phyloP scores from a whole-genome alignment of 2,113 vertebrate genomes.

The Glaucidium brasilianum region DNA sequence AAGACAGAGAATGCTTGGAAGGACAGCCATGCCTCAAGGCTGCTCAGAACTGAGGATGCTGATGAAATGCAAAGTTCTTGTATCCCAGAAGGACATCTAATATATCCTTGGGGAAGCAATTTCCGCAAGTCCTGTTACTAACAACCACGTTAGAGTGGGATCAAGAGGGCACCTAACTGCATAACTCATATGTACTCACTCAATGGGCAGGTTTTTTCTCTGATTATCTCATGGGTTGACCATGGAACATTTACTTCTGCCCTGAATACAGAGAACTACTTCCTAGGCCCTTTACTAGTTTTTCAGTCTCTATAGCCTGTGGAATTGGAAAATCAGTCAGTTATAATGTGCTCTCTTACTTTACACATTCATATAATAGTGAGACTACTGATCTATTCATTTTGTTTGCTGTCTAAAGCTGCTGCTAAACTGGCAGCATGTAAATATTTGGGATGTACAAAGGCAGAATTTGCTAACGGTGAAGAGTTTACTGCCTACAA shows the following conservation, averaged over 20 bases:
- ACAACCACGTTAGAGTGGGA: background rate
- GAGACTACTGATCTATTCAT: background rate
- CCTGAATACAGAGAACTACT: background rate
- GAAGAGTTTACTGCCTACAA: background rate
- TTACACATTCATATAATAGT: too few species aligned
- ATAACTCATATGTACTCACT: background rate
- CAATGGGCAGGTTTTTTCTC: background rate
- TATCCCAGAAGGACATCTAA: background rate
- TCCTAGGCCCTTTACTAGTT: background rate
- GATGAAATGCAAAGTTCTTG: background rate
- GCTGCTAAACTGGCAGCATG: background rate
- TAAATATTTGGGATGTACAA: background rate
- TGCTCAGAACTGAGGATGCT: background rate
- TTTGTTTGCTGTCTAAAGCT: background rate
- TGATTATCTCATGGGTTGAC: background rate
- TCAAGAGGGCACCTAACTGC: background rate
- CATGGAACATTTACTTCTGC: background rate
- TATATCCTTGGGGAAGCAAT: background rate
- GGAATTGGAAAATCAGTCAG: background rate
- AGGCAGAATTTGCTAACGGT: background rate
- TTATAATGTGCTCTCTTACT: background rate
- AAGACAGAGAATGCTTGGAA: background rate
- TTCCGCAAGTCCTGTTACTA: background rate
- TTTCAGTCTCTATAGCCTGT: background rate
- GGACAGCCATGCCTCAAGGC: background rate